Evolutionary conservation across 2,113 vertebrate species (phyloP).

Genomic region (Gavialis gangeticus): DNA sequence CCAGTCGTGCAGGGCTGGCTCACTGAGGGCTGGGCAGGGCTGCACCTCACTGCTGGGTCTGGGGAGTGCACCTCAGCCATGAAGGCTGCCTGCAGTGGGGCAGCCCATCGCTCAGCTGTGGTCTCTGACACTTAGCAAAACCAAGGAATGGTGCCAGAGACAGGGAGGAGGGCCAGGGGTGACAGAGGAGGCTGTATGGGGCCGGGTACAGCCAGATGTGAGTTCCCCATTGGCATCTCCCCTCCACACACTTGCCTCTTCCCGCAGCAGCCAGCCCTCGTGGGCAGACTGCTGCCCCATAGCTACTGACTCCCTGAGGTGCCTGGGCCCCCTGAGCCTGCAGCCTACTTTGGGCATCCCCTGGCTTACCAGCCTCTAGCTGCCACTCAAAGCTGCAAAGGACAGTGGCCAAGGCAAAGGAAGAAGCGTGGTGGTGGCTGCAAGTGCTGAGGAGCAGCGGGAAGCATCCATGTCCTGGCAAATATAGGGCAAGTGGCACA

Average conservation of each 20-base stretch:
- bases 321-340: neutral
- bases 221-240: neutral
- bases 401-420: neutral
- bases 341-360: neutral
- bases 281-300: neutral
- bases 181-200: neutral
- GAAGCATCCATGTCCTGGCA: too few relatives aligned
- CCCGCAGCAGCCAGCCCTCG: neutral
- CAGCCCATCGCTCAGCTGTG: neutral
- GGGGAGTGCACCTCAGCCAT: neutral
- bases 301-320: neutral
- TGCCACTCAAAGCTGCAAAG: neutral
- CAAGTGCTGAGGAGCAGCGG: too few relatives aligned
- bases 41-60: neutral
- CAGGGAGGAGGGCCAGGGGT: neutral
- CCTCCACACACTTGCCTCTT: neutral
- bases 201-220: neutral
- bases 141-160: neutral
- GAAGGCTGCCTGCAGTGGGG: neutral
- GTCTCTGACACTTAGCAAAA: too few relatives aligned
- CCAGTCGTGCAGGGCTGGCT: neutral
- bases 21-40: neutral
- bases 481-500: too few relatives aligned
- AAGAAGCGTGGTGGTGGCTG: neutral
- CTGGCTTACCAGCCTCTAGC: neutral